These are phyloP conservation scores for Siniperca knerii DNA, from an alignment of 2,113 vertebrate genomes.

Conservation along the genomic window DNA sequence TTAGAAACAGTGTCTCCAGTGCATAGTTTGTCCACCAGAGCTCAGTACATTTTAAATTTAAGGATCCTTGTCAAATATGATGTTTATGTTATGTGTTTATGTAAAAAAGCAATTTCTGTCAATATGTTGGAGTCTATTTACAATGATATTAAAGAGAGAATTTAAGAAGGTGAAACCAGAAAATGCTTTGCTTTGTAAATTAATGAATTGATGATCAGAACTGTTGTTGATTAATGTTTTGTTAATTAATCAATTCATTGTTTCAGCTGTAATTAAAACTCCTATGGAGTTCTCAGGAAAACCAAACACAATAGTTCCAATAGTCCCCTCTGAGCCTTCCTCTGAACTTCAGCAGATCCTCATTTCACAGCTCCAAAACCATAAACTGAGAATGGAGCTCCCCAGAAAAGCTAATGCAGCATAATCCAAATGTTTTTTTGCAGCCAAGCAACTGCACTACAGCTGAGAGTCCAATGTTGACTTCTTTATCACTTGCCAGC, in stretches of 20 bases:
- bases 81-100: neutral
- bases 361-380: neutral
- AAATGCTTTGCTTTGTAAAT: neutral
- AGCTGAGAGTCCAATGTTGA: neutral
- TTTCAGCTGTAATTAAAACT: neutral
- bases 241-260: neutral
- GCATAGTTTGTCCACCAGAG: neutral
- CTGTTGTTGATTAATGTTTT: no score
- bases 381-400: neutral
- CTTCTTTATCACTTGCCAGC: neutral
- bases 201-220: neutral
- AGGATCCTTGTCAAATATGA: neutral
- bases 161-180: neutral
- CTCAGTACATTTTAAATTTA: no score
- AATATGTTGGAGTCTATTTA: neutral
- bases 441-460: neutral
- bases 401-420: neutral
- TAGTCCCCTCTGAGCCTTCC: neutral
- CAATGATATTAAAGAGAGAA: neutral
- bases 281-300: neutral
- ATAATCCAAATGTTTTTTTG: neutral
- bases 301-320: neutral
- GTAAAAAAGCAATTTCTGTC: no score
- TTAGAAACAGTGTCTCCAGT: neutral
- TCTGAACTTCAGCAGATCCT: neutral